Evolutionary conservation across 1,140 invertebrate genomes (phyloP).

Genomic region (Drosophila jambulina): DNA sequence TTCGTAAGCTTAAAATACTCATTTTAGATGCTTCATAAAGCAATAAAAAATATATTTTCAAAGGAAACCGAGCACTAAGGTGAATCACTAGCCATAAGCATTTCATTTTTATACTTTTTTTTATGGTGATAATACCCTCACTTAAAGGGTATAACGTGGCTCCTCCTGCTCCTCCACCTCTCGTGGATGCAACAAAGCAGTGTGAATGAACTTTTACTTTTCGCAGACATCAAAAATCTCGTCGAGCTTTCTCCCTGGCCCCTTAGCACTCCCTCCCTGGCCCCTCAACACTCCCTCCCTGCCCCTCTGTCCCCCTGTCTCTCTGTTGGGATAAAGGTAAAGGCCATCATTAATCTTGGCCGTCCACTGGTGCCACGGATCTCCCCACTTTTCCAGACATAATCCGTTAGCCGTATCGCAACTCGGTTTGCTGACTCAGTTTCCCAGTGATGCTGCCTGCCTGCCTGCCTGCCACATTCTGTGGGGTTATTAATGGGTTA

Average conservation of each 20-base stretch:
- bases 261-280: background rate
- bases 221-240: conserved; percentile 43
- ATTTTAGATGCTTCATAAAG: background rate
- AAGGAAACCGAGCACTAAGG: background rate
- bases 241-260: conserved; percentile 11
- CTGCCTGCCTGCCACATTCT: conserved; percentile 32
- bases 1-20: background rate
- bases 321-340: conserved; percentile 29
- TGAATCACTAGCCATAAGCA: conserved; percentile 5
- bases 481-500: conserved; percentile 78
- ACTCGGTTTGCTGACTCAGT: conserved; percentile 65
- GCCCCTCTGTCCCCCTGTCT: background rate
- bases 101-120: background rate
- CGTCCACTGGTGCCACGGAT: conserved; percentile 18
- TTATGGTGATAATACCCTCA: background rate
- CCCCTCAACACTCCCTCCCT: background rate
- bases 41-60: background rate
- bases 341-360: conserved; percentile 46
- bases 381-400: conserved; percentile 24
- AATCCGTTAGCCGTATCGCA: conserved; percentile 37
- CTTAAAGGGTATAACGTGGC: conserved; percentile 13
- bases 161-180: background rate
- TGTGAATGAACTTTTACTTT: conserved; percentile 80
- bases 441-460: conserved; percentile 7
- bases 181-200: conserved; percentile 35